phyloP scores from a whole-genome alignment of 2,888 invertebrate species.

The Yponomeuta cagnagella region DNA sequence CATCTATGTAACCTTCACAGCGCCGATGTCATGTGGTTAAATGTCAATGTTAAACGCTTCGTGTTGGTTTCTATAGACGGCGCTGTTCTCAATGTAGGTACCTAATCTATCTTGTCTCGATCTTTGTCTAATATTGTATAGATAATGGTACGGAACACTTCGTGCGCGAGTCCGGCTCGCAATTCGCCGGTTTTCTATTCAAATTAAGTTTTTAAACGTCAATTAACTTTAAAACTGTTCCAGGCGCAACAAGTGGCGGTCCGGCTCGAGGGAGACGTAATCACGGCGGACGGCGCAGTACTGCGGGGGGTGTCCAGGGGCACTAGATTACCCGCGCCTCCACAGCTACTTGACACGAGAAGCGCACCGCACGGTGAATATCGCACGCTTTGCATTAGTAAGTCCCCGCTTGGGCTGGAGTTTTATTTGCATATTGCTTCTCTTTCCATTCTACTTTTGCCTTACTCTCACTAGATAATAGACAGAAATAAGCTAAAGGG shows the following conservation, averaged over 20 bases:
- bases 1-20: too few species aligned
- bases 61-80: too few species aligned
- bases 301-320: conserved; percentile 80
- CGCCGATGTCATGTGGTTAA: too few species aligned
- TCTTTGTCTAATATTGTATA: too few species aligned
- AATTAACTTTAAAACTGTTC: background rate
- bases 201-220: too few species aligned
- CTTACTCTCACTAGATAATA: too few species aligned
- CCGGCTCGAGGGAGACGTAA: conserved; percentile 96
- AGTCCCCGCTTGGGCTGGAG: background rate
- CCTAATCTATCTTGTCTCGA: too few species aligned
- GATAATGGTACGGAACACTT: too few species aligned
- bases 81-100: too few species aligned
- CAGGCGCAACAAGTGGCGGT: conserved; percentile 76
- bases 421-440: background rate
- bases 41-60: too few species aligned
- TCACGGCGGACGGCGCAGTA: conserved; percentile 94
- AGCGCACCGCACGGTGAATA: background rate
- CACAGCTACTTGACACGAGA: background rate
- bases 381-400: background rate
- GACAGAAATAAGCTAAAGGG: background rate
- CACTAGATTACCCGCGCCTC: conserved; percentile 51
- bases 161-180: too few species aligned
- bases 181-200: too few species aligned
- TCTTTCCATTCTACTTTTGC: background rate